These are phyloP conservation scores for Notoglanidium macrostoma DNA, from an alignment of 2,797 vertebrate species.

Conservation along the genomic window DNA sequence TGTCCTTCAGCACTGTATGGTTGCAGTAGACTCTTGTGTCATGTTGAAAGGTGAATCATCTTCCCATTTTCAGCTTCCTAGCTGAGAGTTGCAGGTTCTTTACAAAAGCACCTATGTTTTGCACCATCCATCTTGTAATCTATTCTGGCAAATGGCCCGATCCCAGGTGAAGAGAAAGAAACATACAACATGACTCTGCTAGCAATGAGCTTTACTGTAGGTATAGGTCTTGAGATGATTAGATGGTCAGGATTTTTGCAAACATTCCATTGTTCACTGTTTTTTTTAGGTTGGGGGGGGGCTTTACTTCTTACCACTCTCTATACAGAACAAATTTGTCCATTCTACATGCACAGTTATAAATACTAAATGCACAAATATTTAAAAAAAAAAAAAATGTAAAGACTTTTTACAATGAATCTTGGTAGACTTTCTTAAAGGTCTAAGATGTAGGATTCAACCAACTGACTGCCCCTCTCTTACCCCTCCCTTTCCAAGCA, in stretches of 20 bases:
- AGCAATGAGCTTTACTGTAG: background rate
- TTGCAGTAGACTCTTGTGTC: background rate
- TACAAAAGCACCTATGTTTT: slow-evolving; percentile 14
- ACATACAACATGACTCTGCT: background rate
- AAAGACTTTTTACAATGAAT: background rate
- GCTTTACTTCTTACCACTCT: background rate
- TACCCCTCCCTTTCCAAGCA: no score
- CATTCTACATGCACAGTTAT: background rate
- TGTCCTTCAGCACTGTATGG: background rate
- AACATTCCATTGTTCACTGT: background rate
- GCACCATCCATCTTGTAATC: slow-evolving; percentile 9
- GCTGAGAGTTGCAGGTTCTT: slow-evolving; percentile 12
- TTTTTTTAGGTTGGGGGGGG: background rate
- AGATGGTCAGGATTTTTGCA: background rate
- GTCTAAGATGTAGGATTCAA: no score
- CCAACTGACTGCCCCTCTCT: no score
- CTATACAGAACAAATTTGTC: background rate
- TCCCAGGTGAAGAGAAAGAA: slow-evolving; percentile 1
- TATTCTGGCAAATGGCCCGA: slow-evolving; percentile 11
- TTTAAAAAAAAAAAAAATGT: background rate
- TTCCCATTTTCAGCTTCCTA: slow-evolving; percentile 9
- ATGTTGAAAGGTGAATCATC: slow-evolving; percentile 16
- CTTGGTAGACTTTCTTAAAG: background rate
- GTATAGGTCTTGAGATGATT: background rate
- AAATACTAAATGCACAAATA: background rate